Evolutionary conservation across 2,113 vertebrate genomes (phyloP).

Genomic region (Mastomys coucha): DNA sequence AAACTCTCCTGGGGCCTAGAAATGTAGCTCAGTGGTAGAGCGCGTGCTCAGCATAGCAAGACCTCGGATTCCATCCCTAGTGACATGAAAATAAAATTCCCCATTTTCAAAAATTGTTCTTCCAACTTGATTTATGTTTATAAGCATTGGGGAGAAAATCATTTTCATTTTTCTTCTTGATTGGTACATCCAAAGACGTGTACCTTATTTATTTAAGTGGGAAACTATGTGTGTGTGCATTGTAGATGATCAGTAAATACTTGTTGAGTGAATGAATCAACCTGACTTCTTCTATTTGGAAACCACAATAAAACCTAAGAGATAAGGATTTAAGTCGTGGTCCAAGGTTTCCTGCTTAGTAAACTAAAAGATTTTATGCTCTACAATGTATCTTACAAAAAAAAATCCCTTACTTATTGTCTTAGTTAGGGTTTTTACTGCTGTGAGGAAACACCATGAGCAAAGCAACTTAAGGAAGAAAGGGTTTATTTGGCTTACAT

Average conservation of each 20-base stretch:
- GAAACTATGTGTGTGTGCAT: not conserved
- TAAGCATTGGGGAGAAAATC: constrained; percentile 41
- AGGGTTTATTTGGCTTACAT: not conserved
- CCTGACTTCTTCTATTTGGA: constrained; percentile 25
- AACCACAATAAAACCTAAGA: constrained; percentile 30
- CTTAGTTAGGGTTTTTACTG: not conserved
- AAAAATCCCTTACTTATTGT: not conserved
- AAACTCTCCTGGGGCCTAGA: not conserved
- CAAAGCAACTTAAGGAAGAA: not conserved
- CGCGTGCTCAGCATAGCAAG: not conserved
- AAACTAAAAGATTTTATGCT: constrained; percentile 29
- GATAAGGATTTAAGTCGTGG: constrained; percentile 3
- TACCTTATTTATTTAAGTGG: constrained; percentile 21
- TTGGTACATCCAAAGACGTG: not conserved
- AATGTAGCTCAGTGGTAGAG: not conserved
- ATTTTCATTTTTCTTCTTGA: constrained; percentile 44
- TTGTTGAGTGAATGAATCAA: constrained; percentile 16
- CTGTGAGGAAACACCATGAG: not conserved
- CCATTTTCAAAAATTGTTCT: constrained; percentile 7
- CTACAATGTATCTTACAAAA: not conserved
- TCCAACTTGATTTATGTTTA: not conserved
- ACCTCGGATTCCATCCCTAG: not conserved
- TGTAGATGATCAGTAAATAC: constrained; percentile 11
- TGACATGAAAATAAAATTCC: not conserved
- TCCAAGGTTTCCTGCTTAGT: not conserved